A percentile compares a stretch with the other conserved stretches of the same genome.
Conservation (phyloP, 35 echinoderm and acorn worm species). For the Lytechinus variegatus region DNA sequence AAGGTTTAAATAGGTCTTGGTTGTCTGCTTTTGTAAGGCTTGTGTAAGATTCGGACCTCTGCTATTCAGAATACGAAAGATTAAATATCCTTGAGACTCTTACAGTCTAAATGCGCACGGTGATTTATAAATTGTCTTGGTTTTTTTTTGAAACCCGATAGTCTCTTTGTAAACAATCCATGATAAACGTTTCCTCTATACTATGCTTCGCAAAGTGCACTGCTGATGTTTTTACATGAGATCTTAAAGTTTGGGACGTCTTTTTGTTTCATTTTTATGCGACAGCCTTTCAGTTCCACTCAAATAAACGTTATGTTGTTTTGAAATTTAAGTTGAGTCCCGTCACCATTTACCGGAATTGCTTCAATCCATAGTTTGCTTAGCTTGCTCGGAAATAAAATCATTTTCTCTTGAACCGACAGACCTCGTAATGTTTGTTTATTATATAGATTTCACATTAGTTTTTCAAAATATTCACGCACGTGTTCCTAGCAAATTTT, state of each 20-base stretch:
- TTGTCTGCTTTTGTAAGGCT: not conserved
- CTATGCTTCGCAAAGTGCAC: not conserved
- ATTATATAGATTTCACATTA: too few species aligned
- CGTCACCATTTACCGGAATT: too few species aligned
- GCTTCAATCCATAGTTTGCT: too few species aligned
- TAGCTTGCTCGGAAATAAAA: too few species aligned
- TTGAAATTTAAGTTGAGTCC: too few species aligned
- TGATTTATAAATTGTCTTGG: not conserved
- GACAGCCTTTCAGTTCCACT: too few species aligned
- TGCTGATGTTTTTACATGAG: not conserved
- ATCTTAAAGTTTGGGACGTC: not conserved
- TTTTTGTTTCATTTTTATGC: too few species aligned
- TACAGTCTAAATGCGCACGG: not conserved
- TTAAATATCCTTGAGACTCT: not conserved
- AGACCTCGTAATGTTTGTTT: too few species aligned
- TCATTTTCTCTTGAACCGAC: too few species aligned
- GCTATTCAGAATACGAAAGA: not conserved
- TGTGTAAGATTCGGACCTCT: not conserved
- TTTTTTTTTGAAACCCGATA: not conserved
- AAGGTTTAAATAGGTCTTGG: not conserved
- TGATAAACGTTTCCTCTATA: not conserved
- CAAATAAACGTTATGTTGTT: too few species aligned
- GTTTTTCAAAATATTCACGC: too few species aligned
- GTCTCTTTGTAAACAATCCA: not conserved
- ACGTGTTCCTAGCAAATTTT: too few species aligned